These are phyloP conservation scores for Sarcophaga variegata DNA, from an alignment of 2,888 invertebrate species.

Conservation along the genomic window DNA sequence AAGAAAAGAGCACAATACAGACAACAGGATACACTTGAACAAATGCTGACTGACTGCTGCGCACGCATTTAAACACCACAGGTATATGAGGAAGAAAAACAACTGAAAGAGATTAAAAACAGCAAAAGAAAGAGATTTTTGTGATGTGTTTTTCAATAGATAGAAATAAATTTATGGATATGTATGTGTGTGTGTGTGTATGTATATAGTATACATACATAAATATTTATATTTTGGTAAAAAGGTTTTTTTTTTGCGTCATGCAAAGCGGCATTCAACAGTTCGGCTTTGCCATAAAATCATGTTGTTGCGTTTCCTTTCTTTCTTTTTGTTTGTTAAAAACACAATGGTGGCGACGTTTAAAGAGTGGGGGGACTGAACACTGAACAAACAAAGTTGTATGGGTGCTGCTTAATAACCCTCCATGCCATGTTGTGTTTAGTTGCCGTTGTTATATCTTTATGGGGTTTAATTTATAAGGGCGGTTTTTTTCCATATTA, in stretches of 20 bases:
- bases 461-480: conserved; percentile 52
- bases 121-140: not conserved
- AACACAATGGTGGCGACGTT: not conserved
- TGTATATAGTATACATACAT: not conserved
- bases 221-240: conserved; percentile 20
- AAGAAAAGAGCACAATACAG: conserved; percentile 9
- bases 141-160: too few relatives aligned
- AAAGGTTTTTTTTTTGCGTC: conserved; percentile 16
- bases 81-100: not conserved
- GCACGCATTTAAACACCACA: conserved; percentile 26
- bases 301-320: conserved; percentile 64
- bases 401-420: conserved; percentile 41
- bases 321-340: not conserved
- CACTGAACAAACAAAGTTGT: not conserved
- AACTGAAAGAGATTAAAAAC: not conserved
- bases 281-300: conserved; percentile 74
- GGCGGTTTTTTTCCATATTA: conserved; percentile 40
- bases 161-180: not conserved
- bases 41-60: conserved; percentile 1
- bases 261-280: conserved; percentile 76
- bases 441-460: not conserved
- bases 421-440: conserved; percentile 35
- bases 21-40: not conserved
- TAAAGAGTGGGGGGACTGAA: not conserved
- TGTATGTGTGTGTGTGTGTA: not conserved